A percentile compares a stretch with the other conserved stretches of the same genome.
Evolutionary conservation across 2,797 vertebrate genomes (phyloP).

Genomic region (Crenichthys baileyi): DNA sequence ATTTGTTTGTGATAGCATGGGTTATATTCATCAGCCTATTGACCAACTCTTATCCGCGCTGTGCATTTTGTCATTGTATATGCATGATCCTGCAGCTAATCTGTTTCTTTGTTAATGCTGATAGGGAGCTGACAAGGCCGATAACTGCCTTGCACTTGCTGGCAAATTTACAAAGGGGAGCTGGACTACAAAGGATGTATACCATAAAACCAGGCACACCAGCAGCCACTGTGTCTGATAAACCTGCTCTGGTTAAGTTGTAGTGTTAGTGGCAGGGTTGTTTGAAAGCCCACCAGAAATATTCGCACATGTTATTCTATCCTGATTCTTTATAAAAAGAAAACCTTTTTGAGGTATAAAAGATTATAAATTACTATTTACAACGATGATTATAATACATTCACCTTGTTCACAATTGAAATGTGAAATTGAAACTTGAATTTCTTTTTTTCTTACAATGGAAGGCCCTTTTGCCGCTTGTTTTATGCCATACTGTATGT

Average conservation of each 20-base stretch:
- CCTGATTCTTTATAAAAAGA: neutral
- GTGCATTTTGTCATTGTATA: conserved; percentile 69
- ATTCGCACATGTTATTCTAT: neutral
- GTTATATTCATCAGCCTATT: conserved; percentile 73
- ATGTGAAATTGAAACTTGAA: neutral
- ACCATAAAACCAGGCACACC: conserved; percentile 23
- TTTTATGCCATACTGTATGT: conserved; percentile 12
- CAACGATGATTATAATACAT: neutral
- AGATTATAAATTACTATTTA: neutral
- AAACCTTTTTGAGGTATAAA: neutral
- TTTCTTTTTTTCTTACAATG: neutral
- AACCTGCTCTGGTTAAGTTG: neutral
- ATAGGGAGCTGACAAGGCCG: conserved; percentile 78
- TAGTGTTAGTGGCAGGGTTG: neutral
- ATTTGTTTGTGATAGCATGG: conserved; percentile 61
- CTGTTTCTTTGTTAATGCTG: conserved; percentile 76
- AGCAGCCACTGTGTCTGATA: conserved; percentile 60
- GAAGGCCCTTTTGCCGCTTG: neutral
- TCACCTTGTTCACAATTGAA: neutral
- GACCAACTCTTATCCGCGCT: conserved; percentile 64
- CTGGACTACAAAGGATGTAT: conserved; percentile 3
- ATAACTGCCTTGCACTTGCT: conserved; percentile 57
- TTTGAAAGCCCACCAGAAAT: neutral
- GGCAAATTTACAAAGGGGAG: conserved; percentile 33
- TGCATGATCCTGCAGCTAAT: conserved; percentile 74